Evolutionary conservation across 2,113 vertebrate genomes (phyloP).

Genomic region (Aphyosemion australe): DNA sequence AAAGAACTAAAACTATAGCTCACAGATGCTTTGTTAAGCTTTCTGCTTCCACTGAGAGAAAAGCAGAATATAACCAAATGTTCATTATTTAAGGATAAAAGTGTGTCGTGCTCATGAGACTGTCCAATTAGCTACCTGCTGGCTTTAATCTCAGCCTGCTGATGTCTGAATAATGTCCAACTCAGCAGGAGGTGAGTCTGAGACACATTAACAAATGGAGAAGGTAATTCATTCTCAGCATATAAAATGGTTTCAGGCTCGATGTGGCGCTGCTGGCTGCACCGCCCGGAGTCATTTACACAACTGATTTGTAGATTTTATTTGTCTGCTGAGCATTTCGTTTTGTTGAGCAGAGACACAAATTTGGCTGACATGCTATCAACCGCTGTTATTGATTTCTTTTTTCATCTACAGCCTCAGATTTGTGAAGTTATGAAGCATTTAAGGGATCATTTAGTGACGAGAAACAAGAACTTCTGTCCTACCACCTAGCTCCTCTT

Average conservation of each 20-base stretch:
- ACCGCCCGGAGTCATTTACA: slow-evolving; percentile 31
- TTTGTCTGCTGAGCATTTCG: slow-evolving; percentile 75
- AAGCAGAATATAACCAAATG: slow-evolving; percentile 37
- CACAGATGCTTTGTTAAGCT: not conserved
- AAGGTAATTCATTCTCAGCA: slow-evolving; percentile 49
- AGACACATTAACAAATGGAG: slow-evolving; percentile 60
- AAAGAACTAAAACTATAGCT: slow-evolving; percentile 10
- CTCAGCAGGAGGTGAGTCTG: slow-evolving; percentile 56
- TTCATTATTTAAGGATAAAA: slow-evolving; percentile 33
- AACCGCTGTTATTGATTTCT: slow-evolving; percentile 9
- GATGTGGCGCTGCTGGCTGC: not conserved
- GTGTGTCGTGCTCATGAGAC: slow-evolving; percentile 56
- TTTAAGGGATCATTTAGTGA: no score
- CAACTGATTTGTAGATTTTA: slow-evolving; percentile 54
- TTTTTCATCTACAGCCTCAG: slow-evolving; percentile 2
- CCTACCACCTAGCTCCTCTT: no score
- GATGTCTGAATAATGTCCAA: slow-evolving; percentile 59
- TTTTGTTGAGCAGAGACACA: slow-evolving; percentile 60
- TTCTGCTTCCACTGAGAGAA: slow-evolving; percentile 33
- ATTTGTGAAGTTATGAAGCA: slow-evolving; percentile 2
- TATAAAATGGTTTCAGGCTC: slow-evolving; percentile 20
- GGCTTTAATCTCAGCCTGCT: slow-evolving; percentile 53
- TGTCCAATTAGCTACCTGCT: slow-evolving; percentile 64
- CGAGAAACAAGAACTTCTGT: no score
- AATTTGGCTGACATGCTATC: slow-evolving; percentile 15